These are phyloP conservation scores for Rhynchomys soricoides DNA, from an alignment of 2,113 vertebrate genomes.

Conservation along the genomic window DNA sequence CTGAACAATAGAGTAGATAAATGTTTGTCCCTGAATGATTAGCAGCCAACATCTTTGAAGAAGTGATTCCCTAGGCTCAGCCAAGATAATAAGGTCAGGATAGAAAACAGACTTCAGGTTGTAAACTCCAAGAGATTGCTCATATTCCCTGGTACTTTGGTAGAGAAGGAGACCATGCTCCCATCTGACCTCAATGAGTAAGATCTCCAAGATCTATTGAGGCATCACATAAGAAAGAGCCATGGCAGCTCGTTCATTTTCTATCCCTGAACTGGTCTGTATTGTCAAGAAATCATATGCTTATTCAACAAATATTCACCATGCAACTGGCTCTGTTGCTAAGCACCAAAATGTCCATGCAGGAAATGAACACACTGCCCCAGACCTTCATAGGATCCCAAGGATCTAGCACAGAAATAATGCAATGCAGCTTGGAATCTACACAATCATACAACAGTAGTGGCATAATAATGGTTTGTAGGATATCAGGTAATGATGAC, in stretches of 20 bases:
- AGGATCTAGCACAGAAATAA: conserved; percentile 42
- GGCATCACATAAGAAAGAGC: background rate
- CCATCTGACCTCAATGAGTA: background rate
- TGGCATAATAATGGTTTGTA: background rate
- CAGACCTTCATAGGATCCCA: background rate
- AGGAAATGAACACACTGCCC: background rate
- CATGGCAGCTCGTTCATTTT: background rate
- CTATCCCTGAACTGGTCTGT: background rate
- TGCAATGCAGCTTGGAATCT: conserved; percentile 31
- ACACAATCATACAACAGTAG: background rate
- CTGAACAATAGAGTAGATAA: background rate
- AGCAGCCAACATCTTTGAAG: background rate
- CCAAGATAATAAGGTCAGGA: conserved; percentile 33
- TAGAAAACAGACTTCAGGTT: conserved; percentile 13
- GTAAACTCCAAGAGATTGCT: background rate
- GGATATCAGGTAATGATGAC: background rate
- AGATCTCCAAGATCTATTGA: conserved; percentile 29
- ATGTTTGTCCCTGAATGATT: conserved; percentile 33
- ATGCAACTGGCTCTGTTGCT: background rate
- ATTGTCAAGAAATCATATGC: conserved; percentile 44
- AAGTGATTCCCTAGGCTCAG: background rate
- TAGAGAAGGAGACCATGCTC: background rate
- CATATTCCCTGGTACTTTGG: background rate
- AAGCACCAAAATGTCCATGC: background rate
- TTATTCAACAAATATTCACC: conserved; percentile 61